Evolutionary conservation across 2,888 invertebrate genomes (phyloP), one percentile per base, ranked within the genome.

Genomic region (Spisula subtruncata): DNA sequence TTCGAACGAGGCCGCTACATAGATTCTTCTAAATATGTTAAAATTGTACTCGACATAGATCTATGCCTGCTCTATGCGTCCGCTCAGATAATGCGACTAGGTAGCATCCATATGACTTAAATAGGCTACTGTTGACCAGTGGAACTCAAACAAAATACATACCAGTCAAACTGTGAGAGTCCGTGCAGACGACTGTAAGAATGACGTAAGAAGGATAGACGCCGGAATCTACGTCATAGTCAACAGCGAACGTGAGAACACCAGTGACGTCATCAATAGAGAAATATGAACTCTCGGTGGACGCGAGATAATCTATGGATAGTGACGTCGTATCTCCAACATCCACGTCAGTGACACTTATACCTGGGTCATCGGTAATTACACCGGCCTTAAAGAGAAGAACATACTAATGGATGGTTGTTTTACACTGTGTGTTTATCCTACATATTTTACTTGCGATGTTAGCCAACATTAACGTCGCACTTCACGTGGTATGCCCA

Each of bases 211-310:
- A 75, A 0, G 93, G 91, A 84, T 92, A 90, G 6, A 85, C 86
- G 25, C 14, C 60, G 10, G 81, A 54, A 83, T 94, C 94, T 10
- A 93, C 88, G 85, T 94, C 92, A 85, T 94, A 94, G 60, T 93
- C 83, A 14, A 88, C 89, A 8, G 93, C 91, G 79, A 92, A 93
- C 6, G 81, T 89, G 18, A 94, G 84, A 0, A 88, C 20, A 0
- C 93, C 94, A 0, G 91, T 87, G 54, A 54, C 85, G 14, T 85
- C 25, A 41, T 92, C 92, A 20, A 94, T 90, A 1, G 56, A 81
- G 29, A 94, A 93, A 41, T 89, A 87, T 6, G 89, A 85, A 60
- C 92, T 93, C 51, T 91, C 81, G 51, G 88, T 83, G 29, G 89
- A 85, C 12, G 87, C 81, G n/a, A 89, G 18, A 51, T 86, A 54